phyloP scores from a whole-genome alignment of 1,140 invertebrate species.

The Temnothorax curvispinosus region DNA sequence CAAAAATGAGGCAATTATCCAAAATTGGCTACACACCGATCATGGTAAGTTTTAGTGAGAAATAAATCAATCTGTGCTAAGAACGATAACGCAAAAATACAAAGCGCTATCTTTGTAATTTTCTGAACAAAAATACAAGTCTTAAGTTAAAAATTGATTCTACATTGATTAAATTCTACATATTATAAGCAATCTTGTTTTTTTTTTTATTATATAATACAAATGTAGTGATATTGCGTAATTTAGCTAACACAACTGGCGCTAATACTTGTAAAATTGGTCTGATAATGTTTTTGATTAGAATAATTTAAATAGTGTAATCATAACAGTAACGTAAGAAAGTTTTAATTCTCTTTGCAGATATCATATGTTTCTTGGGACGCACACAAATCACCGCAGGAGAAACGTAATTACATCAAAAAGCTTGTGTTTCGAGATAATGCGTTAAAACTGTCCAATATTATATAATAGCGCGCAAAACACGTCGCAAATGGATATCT shows the following conservation, averaged over 20 bases:
- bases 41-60: slow-evolving; percentile 83
- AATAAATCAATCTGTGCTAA: not conserved
- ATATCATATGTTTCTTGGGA: slow-evolving; percentile 62
- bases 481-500: not conserved
- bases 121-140: not conserved
- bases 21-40: slow-evolving; percentile 87
- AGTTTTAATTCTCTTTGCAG: slow-evolving; percentile 57
- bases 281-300: not conserved
- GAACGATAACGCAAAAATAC: not conserved
- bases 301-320: not conserved
- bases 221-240: not conserved
- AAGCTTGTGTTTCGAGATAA: slow-evolving; percentile 33
- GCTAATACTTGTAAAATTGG: not conserved
- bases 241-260: not conserved
- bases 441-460: not conserved
- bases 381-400: not conserved
- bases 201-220: not conserved
- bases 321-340: not conserved
- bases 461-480: not conserved
- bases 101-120: not conserved
- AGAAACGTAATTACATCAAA: slow-evolving; percentile 37
- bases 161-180: not conserved
- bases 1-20: slow-evolving; percentile 87
- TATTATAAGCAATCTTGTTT: not conserved
- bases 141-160: not conserved